Evolutionary conservation across 2,113 vertebrate genomes (phyloP), one percentile per base, ranked within the genome.

Genomic region (Nothobranchius furzeri): DNA sequence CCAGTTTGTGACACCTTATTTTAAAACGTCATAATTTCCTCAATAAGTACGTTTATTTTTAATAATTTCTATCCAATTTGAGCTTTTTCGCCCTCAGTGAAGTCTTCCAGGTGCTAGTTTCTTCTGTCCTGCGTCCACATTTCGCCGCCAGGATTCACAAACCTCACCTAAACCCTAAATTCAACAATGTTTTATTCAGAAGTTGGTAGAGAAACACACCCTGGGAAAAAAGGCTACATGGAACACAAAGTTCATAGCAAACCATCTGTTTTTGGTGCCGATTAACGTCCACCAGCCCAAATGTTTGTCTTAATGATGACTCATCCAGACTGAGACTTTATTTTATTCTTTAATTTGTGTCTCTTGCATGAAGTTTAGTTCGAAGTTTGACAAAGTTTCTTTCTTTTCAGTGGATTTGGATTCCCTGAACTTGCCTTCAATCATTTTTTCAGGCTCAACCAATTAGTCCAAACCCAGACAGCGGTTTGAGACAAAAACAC

Each of bases 401-500:
- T 45, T 7, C 4, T 24, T 60, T n/a, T n/a, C 48, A 54, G 30
- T 35, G 25, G 6, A 15, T 36, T 2, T 35, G 24, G 9, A 4
- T 10, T 25, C 2, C 6, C 9, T 12, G 36, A 4, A 37, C 20
- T 20, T 37, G 36, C 36, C 36, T 40, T 40, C 3, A 40, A 7
- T 45, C 43, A 45, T 12, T 42, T 11, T 45, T 45, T 45, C 12
- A 12, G 43, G 1, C 12, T 45, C 11, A 43, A 43, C 42, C 42
- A 43, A 10, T 43, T 3, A 43, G 11, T 9, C 43, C 36, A 55
- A 36, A 36, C 53, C 1, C 52, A 55, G 51, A 62, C 17, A 25
- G 64, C 24, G 25, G 43, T 12, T 57, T 8, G 7, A 68, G n/a
- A 67, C 40, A 11, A 42, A 58, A 83, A 12, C 59, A 15, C 40